Evolutionary conservation across 2,113 vertebrate genomes (phyloP).

Genomic region (Apus apus): DNA sequence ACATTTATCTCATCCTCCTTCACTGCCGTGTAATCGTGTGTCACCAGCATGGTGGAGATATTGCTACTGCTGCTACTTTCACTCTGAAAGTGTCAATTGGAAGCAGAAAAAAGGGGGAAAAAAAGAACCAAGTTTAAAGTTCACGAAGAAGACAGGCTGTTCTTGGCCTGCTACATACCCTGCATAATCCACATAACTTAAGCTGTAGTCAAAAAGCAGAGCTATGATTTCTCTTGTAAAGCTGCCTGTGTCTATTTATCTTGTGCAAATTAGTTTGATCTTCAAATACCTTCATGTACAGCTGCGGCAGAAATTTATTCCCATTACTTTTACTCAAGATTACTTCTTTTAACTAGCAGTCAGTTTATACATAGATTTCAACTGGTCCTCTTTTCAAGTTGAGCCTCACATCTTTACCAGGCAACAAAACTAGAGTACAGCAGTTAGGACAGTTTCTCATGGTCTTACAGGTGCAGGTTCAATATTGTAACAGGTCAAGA

Average conservation of each 20-base stretch:
- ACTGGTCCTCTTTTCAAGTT: neutral
- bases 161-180: neutral
- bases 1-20: conserved; percentile 99
- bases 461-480: neutral
- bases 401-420: neutral
- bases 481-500: neutral
- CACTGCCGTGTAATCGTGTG: conserved; percentile 97
- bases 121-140: neutral
- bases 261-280: neutral
- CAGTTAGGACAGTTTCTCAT: neutral
- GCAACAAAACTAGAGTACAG: neutral
- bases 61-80: conserved; percentile 99
- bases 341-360: neutral
- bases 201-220: neutral
- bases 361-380: neutral
- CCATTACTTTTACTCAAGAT: neutral
- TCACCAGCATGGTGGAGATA: conserved; percentile 99
- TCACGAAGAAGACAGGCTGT: neutral
- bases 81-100: conserved; percentile 82
- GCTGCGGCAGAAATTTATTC: neutral
- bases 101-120: neutral
- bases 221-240: neutral
- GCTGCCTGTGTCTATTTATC: neutral
- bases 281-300: neutral
- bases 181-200: neutral